Evolutionary conservation across 2,797 vertebrate genomes (phyloP).

Genomic region (Gobionotothen gibberifrons): DNA sequence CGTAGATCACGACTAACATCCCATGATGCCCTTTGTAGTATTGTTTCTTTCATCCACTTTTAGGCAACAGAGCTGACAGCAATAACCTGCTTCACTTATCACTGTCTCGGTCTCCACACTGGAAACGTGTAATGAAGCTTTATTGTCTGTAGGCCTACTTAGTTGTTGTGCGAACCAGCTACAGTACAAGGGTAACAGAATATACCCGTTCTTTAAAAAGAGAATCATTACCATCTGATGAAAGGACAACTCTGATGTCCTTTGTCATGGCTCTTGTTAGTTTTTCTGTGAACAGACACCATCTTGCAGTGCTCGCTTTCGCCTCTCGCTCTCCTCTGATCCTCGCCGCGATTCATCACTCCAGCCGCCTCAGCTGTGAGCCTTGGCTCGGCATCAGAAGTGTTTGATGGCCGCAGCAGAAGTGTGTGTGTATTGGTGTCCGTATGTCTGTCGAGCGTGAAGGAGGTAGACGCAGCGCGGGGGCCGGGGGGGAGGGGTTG

Average conservation of each 20-base stretch:
- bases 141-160: constrained; percentile 20
- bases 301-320: constrained; percentile 49
- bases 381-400: constrained; percentile 59
- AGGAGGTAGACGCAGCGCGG: constrained; percentile 18
- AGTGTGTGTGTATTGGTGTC: constrained; percentile 36
- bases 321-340: constrained; percentile 57
- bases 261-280: constrained; percentile 31
- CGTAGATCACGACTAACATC: constrained; percentile 17
- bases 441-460: constrained; percentile 32
- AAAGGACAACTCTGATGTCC: constrained; percentile 19
- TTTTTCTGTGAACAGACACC: constrained; percentile 41
- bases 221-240: constrained; percentile 35
- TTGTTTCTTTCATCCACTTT: constrained; percentile 3
- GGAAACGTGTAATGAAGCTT: constrained; percentile 41
- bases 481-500: constrained; percentile 29
- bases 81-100: constrained; percentile 37
- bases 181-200: background rate
- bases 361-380: constrained; percentile 52
- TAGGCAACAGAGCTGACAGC: constrained; percentile 34
- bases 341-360: constrained; percentile 69
- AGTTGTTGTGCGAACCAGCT: background rate
- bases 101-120: constrained; percentile 31
- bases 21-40: background rate
- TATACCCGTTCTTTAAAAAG: background rate
- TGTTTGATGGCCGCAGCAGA: constrained; percentile 61